Conservation (phyloP, 2,113 vertebrate genomes). For the Neolamprologus longior region DNA sequence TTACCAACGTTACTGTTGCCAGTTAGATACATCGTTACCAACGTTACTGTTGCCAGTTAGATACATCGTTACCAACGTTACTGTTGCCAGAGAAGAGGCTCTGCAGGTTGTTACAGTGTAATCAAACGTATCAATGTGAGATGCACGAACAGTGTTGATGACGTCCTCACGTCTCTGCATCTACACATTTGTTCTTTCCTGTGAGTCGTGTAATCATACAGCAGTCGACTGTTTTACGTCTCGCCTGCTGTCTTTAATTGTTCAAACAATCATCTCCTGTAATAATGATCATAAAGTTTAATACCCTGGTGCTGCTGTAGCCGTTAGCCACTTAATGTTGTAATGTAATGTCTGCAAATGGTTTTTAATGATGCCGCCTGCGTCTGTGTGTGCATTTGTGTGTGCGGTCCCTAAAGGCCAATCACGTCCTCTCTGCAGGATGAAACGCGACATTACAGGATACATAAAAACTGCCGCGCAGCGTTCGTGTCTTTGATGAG, state of each 20-base stretch:
- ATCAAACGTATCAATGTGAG: neutral
- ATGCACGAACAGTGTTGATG: neutral
- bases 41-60: neutral
- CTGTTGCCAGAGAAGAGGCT: neutral
- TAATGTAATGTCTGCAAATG: slow-evolving; percentile 75
- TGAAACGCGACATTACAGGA: slow-evolving; percentile 71
- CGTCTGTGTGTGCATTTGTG: slow-evolving; percentile 65
- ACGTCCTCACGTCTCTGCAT: neutral
- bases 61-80: neutral
- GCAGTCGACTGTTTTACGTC: neutral
- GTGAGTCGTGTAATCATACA: neutral
- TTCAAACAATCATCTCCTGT: slow-evolving; percentile 81
- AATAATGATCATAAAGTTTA: slow-evolving; percentile 84
- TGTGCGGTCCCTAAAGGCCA: slow-evolving; percentile 81
- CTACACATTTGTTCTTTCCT: neutral
- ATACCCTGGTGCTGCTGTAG: slow-evolving; percentile 71
- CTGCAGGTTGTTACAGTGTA: neutral
- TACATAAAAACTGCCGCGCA: slow-evolving; percentile 37
- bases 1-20: no score
- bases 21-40: no score
- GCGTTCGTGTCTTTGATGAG: neutral
- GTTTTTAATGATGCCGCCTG: slow-evolving; percentile 78
- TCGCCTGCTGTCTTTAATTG: slow-evolving; percentile 69
- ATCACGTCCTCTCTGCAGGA: slow-evolving; percentile 79
- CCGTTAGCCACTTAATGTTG: slow-evolving; percentile 89